Percentiles rank a stretch among this genome's conserved stretches.
Conservation (phyloP, 1,140 invertebrate species). For the Colletes latitarsis region DNA sequence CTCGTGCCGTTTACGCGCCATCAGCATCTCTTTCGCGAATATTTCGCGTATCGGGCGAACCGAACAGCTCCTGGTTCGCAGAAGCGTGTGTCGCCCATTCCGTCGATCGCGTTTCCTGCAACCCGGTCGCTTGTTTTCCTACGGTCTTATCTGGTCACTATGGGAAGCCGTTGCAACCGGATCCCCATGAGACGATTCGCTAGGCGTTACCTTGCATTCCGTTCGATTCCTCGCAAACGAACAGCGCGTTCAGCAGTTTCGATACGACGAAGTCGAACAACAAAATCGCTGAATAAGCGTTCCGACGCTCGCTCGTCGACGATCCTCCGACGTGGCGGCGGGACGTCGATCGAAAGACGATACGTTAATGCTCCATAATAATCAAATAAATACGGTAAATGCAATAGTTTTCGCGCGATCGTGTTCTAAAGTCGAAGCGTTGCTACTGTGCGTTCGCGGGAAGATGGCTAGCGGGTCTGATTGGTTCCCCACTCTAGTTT, state of each 20-base stretch:
- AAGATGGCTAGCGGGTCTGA: too few species aligned
- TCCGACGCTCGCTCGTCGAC: neutral
- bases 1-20: slow-evolving; percentile 14
- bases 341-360: too few species aligned
- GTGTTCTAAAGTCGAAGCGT: too few species aligned
- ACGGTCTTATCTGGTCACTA: slow-evolving; percentile 42
- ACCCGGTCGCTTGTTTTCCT: slow-evolving; percentile 49
- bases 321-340: neutral
- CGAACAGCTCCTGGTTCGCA: slow-evolving; percentile 28
- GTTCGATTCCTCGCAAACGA: slow-evolving; percentile 13
- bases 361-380: too few species aligned
- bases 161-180: slow-evolving; percentile 49
- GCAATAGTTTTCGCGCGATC: too few species aligned
- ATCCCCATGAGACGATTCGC: slow-evolving; percentile 48
- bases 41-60: slow-evolving; percentile 41
- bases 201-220: neutral
- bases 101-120: slow-evolving; percentile 27
- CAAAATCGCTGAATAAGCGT: slow-evolving; percentile 5
- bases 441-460: too few species aligned
- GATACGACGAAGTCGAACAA: slow-evolving; percentile 4
- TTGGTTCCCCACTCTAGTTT: too few species aligned
- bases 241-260: slow-evolving; percentile 14
- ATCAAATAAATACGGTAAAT: too few species aligned
- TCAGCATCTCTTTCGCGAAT: slow-evolving; percentile 29
- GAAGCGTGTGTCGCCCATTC: slow-evolving; percentile 26